Percentiles rank a stretch among this genome's conserved stretches.
These are phyloP conservation scores for Brachionus sp. DNA, from an alignment of 1,140 invertebrate genomes.

Conservation along the genomic window DNA sequence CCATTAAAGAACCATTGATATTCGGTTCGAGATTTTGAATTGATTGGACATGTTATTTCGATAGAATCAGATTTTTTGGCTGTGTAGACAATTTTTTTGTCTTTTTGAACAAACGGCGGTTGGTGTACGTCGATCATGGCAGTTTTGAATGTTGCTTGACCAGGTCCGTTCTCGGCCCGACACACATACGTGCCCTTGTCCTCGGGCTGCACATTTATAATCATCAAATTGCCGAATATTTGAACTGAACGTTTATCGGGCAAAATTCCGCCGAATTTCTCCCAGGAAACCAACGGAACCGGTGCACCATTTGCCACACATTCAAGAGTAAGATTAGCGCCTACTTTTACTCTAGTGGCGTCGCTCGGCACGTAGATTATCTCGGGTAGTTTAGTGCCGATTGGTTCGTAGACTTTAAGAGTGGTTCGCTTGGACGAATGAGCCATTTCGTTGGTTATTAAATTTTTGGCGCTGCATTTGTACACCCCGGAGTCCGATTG, in stretches of 20 bases:
- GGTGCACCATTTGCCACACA: conserved; percentile 31
- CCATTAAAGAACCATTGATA: conserved; percentile 82
- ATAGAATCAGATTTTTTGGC: conserved; percentile 68
- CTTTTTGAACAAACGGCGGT: conserved; percentile 66
- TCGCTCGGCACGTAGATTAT: background rate
- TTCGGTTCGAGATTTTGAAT: conserved; percentile 69
- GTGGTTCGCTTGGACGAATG: conserved; percentile 46
- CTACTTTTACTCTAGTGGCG: conserved; percentile 8
- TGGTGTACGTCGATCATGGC: conserved; percentile 46
- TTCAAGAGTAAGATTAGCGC: conserved; percentile 35
- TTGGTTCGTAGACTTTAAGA: conserved; percentile 50
- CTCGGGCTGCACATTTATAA: conserved; percentile 64
- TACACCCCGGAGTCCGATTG: conserved; percentile 50
- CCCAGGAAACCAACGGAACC: conserved; percentile 27
- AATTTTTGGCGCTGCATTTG: conserved; percentile 50
- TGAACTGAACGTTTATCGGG: background rate
- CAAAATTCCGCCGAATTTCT: conserved; percentile 38
- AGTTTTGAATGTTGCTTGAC: conserved; percentile 48
- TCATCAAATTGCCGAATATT: conserved; percentile 64
- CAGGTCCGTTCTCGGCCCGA: conserved; percentile 58
- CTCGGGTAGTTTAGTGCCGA: background rate
- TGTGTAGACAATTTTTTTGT: conserved; percentile 63
- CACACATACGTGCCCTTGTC: conserved; percentile 73
- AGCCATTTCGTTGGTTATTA: conserved; percentile 48
- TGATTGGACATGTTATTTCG: conserved; percentile 66